phyloP scores from a whole-genome alignment of 2,888 invertebrate species.

The Drosophila pegasa region DNA sequence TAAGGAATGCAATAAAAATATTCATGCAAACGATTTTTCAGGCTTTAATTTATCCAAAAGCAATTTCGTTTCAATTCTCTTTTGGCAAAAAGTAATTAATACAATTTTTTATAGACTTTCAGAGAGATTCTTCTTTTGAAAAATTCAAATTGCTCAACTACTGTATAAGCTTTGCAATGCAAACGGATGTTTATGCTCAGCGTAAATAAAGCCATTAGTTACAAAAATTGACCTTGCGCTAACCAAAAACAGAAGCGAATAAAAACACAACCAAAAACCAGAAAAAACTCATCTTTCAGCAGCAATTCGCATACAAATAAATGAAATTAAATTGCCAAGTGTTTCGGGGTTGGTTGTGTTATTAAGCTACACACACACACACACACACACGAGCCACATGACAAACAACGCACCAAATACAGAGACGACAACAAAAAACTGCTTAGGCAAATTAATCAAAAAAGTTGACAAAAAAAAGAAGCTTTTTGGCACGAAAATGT shows the following conservation, averaged over 20 bases:
- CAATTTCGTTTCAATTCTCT: not conserved
- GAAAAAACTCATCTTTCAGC: constrained; percentile 9
- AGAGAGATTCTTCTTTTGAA: constrained; percentile 4
- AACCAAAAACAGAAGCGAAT: constrained; percentile 20
- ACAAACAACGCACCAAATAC: constrained; percentile 38
- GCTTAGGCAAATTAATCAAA: constrained; percentile 52
- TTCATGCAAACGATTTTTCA: not conserved
- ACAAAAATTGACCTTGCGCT: constrained; percentile 25
- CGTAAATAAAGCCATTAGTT: constrained; percentile 33
- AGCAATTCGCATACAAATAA: constrained; percentile 37
- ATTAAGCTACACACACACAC: constrained; percentile 32
- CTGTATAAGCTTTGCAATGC: constrained; percentile 8
- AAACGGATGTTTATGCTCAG: constrained; percentile 9
- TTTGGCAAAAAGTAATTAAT: constrained; percentile 6
- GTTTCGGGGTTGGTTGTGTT: constrained; percentile 12
- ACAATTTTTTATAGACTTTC: not conserved
- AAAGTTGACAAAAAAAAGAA: constrained; percentile 32
- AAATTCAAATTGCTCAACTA: constrained; percentile 10
- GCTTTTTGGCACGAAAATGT: constrained; percentile 48
- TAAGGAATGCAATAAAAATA: too few relatives aligned
- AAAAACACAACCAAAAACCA: constrained; percentile 8
- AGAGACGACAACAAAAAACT: constrained; percentile 20
- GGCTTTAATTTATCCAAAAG: not conserved
- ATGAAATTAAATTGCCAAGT: constrained; percentile 38
- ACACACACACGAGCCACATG: constrained; percentile 36